A percentile compares a stretch with the other conserved stretches of the same genome.
These are phyloP conservation scores for Egretta garzetta DNA, from an alignment of 2,113 vertebrate genomes.

Conservation along the genomic window DNA sequence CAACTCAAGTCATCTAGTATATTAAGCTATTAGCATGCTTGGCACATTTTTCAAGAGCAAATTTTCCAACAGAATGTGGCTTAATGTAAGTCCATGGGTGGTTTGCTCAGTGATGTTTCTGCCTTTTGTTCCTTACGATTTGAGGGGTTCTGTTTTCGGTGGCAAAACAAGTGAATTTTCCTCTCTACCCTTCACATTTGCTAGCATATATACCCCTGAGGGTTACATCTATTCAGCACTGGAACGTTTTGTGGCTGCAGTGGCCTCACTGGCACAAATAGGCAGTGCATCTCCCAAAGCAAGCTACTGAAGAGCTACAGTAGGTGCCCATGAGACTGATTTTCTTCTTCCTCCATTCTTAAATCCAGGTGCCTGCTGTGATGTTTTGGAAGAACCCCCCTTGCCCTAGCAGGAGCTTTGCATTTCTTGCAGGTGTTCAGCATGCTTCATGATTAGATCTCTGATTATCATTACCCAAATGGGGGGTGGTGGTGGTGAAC, in stretches of 20 bases:
- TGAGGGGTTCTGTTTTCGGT: not conserved
- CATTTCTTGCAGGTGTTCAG: not conserved
- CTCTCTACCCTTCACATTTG: not conserved
- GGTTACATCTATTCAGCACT: fast-evolving
- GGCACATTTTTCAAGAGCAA: not conserved
- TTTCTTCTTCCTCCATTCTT: not conserved
- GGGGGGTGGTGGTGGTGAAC: not conserved
- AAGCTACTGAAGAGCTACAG: not conserved
- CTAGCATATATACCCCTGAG: not conserved
- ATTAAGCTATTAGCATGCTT: not conserved
- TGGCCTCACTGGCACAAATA: not conserved
- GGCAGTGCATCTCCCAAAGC: not conserved
- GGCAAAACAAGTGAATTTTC: not conserved
- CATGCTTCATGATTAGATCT: not conserved
- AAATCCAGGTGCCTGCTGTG: not conserved
- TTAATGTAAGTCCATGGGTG: not conserved
- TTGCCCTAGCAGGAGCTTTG: not conserved
- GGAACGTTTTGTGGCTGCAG: not conserved
- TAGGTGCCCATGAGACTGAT: not conserved
- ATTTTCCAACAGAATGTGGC: not conserved
- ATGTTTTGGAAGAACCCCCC: not conserved
- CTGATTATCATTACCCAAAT: not conserved
- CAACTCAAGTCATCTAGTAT: not conserved
- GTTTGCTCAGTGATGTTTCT: not conserved
- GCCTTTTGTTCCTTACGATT: not conserved